phyloP scores from a whole-genome alignment of 2,113 vertebrate species.

The Mustela lutreola region DNA sequence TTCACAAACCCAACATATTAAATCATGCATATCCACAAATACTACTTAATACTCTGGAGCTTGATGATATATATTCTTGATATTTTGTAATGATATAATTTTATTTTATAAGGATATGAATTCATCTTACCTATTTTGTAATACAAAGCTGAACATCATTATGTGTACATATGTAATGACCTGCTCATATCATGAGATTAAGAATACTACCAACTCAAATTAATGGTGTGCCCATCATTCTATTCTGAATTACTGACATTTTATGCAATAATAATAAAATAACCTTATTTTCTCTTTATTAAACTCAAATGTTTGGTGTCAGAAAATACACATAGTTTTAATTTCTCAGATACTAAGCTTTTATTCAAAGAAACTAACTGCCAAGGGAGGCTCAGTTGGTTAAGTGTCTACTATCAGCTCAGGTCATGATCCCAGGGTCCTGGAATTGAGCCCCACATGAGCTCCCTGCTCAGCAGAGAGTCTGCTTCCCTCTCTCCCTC shows the following conservation, averaged over 20 bases:
- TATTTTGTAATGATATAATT: slow-evolving; percentile 25
- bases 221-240: background rate
- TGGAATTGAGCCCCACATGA: background rate
- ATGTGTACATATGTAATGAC: background rate
- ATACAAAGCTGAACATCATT: background rate
- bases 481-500: background rate
- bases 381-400: background rate
- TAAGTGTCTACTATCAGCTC: background rate
- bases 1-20: background rate
- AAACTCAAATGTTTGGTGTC: background rate
- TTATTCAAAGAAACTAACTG: background rate
- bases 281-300: slow-evolving; percentile 1
- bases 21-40: background rate
- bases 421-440: background rate
- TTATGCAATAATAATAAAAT: slow-evolving; percentile 30
- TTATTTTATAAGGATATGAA: slow-evolving; percentile 4
- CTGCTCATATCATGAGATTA: background rate
- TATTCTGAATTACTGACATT: background rate
- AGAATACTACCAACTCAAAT: slow-evolving; percentile 19
- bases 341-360: background rate
- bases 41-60: background rate
- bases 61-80: background rate
- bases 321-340: background rate
- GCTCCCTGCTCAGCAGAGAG: background rate
- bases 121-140: background rate